phyloP scores from a whole-genome alignment of 2,797 vertebrate species.

The Aeoliscus strigatus region DNA sequence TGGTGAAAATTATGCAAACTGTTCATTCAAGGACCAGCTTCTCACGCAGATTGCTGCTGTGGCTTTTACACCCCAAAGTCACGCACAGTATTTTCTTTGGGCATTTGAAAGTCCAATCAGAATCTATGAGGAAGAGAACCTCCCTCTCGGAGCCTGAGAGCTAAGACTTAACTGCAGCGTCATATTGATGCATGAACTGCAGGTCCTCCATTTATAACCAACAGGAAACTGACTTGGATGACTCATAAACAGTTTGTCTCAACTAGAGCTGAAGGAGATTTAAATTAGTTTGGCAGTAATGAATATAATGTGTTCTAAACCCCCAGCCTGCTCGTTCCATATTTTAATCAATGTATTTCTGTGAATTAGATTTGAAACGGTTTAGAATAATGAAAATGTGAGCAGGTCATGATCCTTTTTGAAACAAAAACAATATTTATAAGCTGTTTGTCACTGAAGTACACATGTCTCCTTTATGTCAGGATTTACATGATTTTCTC shows the following conservation, averaged over 20 bases:
- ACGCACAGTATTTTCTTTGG: slow-evolving; percentile 31
- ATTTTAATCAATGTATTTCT: slow-evolving; percentile 19
- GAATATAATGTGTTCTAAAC: slow-evolving; percentile 15
- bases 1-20: slow-evolving; percentile 48
- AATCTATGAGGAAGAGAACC: slow-evolving; percentile 37
- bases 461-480: too few species aligned
- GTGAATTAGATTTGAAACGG: slow-evolving; percentile 14
- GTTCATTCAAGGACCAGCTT: too few species aligned
- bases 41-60: too few species aligned
- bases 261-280: slow-evolving; percentile 32
- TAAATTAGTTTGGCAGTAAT: slow-evolving; percentile 20
- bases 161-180: slow-evolving; percentile 28
- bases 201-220: slow-evolving; percentile 41
- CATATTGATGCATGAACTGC: slow-evolving; percentile 32
- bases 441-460: too few species aligned
- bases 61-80: slow-evolving; percentile 38
- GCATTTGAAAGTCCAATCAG: slow-evolving; percentile 43
- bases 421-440: too few species aligned
- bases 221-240: slow-evolving; percentile 28
- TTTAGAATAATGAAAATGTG: slow-evolving; percentile 17
- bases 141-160: slow-evolving; percentile 22
- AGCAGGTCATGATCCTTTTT: slow-evolving; percentile 13
- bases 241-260: slow-evolving; percentile 44
- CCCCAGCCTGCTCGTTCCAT: slow-evolving; percentile 5
- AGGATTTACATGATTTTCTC: too few species aligned